A percentile compares a stretch with the other conserved stretches of the same genome.
Evolutionary conservation across 1,140 invertebrate species (phyloP).

Genomic region (Lerema accius): DNA sequence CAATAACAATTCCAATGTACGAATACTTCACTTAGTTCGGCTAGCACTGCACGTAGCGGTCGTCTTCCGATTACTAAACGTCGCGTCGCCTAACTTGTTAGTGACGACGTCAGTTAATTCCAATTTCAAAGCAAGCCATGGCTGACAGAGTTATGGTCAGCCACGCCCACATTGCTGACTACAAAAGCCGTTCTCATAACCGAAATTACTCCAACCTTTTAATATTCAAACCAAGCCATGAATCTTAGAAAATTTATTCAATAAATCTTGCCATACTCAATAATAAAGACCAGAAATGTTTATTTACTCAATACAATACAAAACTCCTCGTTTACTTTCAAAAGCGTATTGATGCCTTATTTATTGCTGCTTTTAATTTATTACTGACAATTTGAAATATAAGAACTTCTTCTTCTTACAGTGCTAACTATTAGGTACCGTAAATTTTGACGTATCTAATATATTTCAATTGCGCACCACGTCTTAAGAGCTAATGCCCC

Average conservation of each 20-base stretch:
- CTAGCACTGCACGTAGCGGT: too few relatives aligned
- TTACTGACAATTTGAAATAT: too few relatives aligned
- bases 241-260: conserved; percentile 73
- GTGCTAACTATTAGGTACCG: too few relatives aligned
- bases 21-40: too few relatives aligned
- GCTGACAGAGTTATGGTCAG: conserved; percentile 56
- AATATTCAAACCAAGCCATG: conserved; percentile 62
- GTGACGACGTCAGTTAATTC: conserved; percentile 43
- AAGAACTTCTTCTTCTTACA: too few relatives aligned
- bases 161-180: conserved; percentile 47
- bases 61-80: conserved; percentile 36
- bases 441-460: too few relatives aligned
- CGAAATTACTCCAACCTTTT: conserved; percentile 68
- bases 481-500: too few relatives aligned
- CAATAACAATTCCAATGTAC: too few relatives aligned
- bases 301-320: conserved; percentile 55
- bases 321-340: conserved; percentile 52
- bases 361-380: conserved; percentile 1
- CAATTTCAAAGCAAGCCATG: conserved; percentile 48
- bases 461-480: too few relatives aligned
- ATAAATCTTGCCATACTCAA: conserved; percentile 69
- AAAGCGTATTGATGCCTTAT: conserved; percentile 38
- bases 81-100: conserved; percentile 52
- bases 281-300: conserved; percentile 54
- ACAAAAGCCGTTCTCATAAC: conserved; percentile 66